Base-by-base conservation (phyloP, 2,888 invertebrate species). In the Caenorhabditis uteleia region DNA sequence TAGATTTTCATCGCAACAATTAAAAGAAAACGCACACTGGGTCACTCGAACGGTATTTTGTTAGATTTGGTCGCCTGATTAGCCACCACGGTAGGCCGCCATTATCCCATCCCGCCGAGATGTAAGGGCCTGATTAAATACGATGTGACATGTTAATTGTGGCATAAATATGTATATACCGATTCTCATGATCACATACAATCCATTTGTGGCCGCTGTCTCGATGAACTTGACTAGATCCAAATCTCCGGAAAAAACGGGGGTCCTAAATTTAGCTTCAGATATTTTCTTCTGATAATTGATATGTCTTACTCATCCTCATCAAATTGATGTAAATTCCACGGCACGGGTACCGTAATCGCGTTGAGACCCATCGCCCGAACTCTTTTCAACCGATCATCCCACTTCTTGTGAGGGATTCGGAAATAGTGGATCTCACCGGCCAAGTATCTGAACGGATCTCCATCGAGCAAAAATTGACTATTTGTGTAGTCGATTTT, bases 401-500 rank as follows among this genome's bases (percentile, higher is more conserved):
- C 87, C 93, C 93, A 93, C 79, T 90, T 90, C 21, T 87, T 87
- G 34, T 88, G 88, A 3, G 91, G 91, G 0, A 91, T 87, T 6
- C 93, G 88, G 83, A 92, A 93, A 85, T 93, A 93, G 83, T 93
- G 92, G 80, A 93, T 87, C 20, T 64, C 67, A 16, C 74, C 74
- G 16, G 74, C 55, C 27, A 74, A 44, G n/a, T 74, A 74, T 2
- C 87, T 88, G 77, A 91, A 88, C 0, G 89, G 88, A 77, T 62
- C 56, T 12, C 62, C 62, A 44, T 62, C 62, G 18, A 62, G 44
- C 21, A 62, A 36, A 29, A 62, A 62, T 26, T 43, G 50, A 20
- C 48, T 56, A 31, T 53, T 56, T 1, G 14, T 39, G 0, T n/a
- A 43, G 27, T 62, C 56, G 12, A 62, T 53, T 33, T 56, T 47